These are phyloP conservation scores for Denticeps clupeoides DNA, from an alignment of 2,797 vertebrate species.

Conservation along the genomic window DNA sequence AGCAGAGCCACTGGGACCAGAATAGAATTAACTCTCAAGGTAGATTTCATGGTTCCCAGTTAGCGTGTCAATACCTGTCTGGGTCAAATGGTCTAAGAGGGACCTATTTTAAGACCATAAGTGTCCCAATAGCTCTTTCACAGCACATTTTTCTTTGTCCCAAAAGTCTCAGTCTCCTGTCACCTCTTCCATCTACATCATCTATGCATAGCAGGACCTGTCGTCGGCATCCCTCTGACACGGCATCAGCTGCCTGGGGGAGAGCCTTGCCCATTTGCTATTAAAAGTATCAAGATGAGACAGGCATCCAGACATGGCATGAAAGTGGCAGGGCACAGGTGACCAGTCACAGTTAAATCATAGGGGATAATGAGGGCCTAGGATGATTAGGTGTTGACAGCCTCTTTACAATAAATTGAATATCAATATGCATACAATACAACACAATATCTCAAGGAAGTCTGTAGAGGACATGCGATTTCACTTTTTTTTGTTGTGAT, in stretches of 20 bases:
- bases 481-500: too few relatives aligned
- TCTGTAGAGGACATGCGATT: too few relatives aligned
- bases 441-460: too few relatives aligned
- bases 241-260: constrained; percentile 1
- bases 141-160: not conserved
- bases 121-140: not conserved
- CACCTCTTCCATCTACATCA: constrained; percentile 15
- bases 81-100: not conserved
- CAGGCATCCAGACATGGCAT: constrained; percentile 18
- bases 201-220: constrained; percentile 11
- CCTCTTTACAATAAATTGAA: too few relatives aligned
- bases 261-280: constrained; percentile 22
- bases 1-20: not conserved
- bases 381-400: too few relatives aligned
- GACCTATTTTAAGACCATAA: not conserved
- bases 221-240: constrained; percentile 17
- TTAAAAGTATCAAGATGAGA: constrained; percentile 15
- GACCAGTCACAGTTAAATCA: not conserved
- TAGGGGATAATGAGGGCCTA: too few relatives aligned
- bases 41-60: not conserved
- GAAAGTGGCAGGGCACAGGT: constrained; percentile 1
- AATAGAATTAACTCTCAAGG: not conserved
- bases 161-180: constrained; percentile 8
- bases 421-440: too few relatives aligned
- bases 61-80: not conserved